phyloP scores from a whole-genome alignment of 2,888 invertebrate species.

The Lamellibrachia satsuma region DNA sequence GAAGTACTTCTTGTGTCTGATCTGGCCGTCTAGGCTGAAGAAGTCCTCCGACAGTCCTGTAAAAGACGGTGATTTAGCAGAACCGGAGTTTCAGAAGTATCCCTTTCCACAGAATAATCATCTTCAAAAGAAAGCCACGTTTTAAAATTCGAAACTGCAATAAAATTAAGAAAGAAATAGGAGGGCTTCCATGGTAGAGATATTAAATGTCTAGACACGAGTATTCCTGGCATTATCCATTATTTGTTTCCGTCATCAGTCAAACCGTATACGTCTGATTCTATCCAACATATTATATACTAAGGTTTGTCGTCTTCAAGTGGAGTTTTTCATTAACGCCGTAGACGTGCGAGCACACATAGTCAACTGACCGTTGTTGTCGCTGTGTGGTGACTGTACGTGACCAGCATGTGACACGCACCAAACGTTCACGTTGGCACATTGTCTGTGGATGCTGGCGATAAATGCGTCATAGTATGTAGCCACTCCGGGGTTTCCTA shows the following conservation, averaged over 20 bases:
- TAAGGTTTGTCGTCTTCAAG: neutral
- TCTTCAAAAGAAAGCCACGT: neutral
- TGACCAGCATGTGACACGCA: conserved; percentile 85
- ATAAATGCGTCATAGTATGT: conserved; percentile 84
- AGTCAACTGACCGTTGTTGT: conserved; percentile 32
- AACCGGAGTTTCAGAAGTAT: too few species aligned
- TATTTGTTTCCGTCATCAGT: neutral
- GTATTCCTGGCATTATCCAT: neutral
- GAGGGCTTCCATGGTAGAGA: neutral
- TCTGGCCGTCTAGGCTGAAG: conserved; percentile 78
- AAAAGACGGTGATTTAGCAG: conserved; percentile 21
- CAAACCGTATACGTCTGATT: neutral
- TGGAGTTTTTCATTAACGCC: neutral
- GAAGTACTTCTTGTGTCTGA: conserved; percentile 81
- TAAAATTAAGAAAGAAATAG: too few species aligned
- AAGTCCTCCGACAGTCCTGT: conserved; percentile 44
- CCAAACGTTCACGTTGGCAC: conserved; percentile 80
- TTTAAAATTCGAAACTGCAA: neutral
- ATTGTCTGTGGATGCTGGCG: conserved; percentile 72
- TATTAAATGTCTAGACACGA: neutral
- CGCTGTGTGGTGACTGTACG: conserved; percentile 66
- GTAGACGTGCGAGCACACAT: neutral
- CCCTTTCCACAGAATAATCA: neutral
- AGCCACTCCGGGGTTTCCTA: conserved; percentile 86
- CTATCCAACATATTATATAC: neutral